Conservation (phyloP, 2,113 vertebrate genomes). For the Ceratotherium simum region DNA sequence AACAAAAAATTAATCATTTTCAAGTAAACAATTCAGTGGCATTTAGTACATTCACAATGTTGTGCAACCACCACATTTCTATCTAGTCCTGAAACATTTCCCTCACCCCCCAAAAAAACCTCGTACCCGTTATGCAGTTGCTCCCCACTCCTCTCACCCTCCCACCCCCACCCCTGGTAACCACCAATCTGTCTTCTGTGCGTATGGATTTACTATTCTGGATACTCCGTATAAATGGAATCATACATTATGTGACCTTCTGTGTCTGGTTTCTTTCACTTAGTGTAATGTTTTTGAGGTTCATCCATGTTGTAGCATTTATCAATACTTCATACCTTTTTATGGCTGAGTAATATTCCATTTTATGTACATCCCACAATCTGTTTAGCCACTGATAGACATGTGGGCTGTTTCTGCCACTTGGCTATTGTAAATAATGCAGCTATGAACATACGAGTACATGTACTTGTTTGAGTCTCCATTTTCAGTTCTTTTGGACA, state of each 20-base stretch:
- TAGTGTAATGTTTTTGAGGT: background rate
- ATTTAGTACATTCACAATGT: background rate
- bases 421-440: too few relatives aligned
- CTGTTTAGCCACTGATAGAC: background rate
- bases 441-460: background rate
- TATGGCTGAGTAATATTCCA: background rate
- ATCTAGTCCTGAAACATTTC: background rate
- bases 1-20: background rate
- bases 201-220: background rate
- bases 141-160: background rate
- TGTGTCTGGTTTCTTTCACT: background rate
- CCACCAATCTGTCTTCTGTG: background rate
- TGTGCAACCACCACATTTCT: background rate
- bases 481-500: background rate
- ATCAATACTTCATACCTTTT: too few relatives aligned
- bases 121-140: background rate
- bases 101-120: background rate
- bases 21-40: background rate
- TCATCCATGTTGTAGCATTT: background rate
- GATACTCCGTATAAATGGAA: background rate
- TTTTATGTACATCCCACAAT: background rate
- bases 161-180: accelerated
- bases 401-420: background rate
- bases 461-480: background rate
- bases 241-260: background rate